A percentile compares a stretch with the other conserved stretches of the same genome.
phyloP scores from a whole-genome alignment of 1,140 invertebrate genomes.

The Magallana gigas region DNA sequence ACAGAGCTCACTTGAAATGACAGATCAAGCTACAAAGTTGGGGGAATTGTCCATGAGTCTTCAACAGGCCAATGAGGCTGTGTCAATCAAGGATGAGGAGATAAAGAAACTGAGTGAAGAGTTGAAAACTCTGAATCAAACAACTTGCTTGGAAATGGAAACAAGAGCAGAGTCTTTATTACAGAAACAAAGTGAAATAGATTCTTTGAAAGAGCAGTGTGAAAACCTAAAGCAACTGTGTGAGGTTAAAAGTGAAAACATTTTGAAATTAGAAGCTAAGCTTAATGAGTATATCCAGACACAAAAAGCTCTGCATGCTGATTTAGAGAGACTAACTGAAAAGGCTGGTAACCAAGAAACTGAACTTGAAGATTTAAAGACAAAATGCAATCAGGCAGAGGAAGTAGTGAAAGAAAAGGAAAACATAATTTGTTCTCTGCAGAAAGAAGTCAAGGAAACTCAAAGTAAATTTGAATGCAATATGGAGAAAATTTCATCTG shows the following conservation, averaged over 20 bases:
- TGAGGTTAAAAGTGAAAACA: not conserved
- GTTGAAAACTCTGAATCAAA: not conserved
- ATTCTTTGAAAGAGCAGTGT: slow-evolving; percentile 4
- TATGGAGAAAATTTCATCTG: not conserved
- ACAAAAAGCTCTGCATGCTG: not conserved
- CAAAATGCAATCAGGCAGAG: not conserved
- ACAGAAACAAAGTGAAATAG: not conserved
- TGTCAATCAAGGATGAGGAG: slow-evolving; percentile 39
- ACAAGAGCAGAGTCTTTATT: not conserved
- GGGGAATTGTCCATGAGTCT: slow-evolving; percentile 21
- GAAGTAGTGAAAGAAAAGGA: slow-evolving; percentile 7
- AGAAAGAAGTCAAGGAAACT: slow-evolving; percentile 3
- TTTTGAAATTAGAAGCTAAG: slow-evolving; percentile 5
- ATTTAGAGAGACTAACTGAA: not conserved
- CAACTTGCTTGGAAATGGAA: not conserved
- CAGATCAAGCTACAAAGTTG: not conserved
- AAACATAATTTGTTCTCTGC: not conserved
- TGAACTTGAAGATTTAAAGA: not conserved
- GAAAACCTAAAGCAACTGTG: not conserved
- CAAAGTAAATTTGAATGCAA: not conserved
- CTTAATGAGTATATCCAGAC: not conserved
- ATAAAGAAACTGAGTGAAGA: not conserved
- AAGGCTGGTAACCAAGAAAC: not conserved
- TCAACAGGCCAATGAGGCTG: slow-evolving; percentile 55
- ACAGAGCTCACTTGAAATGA: not conserved